Evolutionary conservation across 2,113 vertebrate genomes (phyloP).

Genomic region (Lepus timidus): DNA sequence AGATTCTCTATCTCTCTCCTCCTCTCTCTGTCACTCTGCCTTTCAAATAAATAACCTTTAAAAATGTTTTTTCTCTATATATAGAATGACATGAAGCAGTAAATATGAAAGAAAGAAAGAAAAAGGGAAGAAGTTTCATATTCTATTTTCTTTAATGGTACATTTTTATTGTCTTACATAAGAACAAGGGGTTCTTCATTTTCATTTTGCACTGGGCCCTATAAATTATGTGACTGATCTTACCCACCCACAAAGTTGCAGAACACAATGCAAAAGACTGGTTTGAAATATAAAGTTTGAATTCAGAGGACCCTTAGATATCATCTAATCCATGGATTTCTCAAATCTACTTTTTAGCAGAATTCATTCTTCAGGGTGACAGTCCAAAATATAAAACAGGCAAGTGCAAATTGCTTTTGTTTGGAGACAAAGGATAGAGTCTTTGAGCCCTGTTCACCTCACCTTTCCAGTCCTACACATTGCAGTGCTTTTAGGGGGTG

Average conservation of each 20-base stretch:
- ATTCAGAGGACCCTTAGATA: neutral
- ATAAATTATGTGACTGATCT: neutral
- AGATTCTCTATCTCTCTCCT: too few relatives aligned
- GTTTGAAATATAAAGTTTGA: neutral
- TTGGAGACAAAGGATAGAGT: neutral
- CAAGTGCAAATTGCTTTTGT: neutral
- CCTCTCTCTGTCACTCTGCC: too few relatives aligned
- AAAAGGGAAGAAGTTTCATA: neutral
- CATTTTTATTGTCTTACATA: neutral
- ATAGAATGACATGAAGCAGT: slow-evolving; percentile 27
- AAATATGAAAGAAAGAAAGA: slow-evolving; percentile 11
- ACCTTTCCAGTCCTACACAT: neutral
- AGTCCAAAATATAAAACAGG: slow-evolving; percentile 1
- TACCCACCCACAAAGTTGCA: neutral
- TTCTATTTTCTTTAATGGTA: neutral
- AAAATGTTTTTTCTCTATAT: neutral
- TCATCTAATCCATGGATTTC: slow-evolving; percentile 17
- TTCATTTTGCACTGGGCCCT: neutral
- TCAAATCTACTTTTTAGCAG: slow-evolving; percentile 2
- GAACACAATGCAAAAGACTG: neutral
- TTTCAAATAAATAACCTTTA: neutral
- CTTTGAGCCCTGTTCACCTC: neutral
- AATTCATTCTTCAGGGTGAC: neutral
- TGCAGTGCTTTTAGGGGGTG: neutral
- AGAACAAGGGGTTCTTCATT: neutral